Base-by-base conservation (phyloP, 2,113 vertebrate genomes). In the Nycticebus coucang region DNA sequence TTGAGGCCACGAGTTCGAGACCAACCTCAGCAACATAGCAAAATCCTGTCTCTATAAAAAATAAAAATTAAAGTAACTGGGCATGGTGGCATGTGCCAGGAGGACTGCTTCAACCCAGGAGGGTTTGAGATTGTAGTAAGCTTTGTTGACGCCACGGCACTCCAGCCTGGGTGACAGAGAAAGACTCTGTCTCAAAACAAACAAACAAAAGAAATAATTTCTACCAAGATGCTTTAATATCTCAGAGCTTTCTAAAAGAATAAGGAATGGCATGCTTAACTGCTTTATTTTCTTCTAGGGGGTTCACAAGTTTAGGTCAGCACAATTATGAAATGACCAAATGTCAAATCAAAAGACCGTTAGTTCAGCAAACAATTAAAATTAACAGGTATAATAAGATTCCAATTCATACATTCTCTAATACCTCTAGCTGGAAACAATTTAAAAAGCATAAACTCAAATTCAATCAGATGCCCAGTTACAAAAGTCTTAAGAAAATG, bases 361-460 rank as follows among this genome's bases (percentile, higher is more conserved):
- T 78, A 71, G 37, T 91, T 95, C 79, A 83, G 28, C 30, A 93
- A 96, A 22, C 30, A 93, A 89, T 71, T 92, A 68, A 30, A 96
- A 85, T 79, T 93, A 96, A 85, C 4, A 82, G 17, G 33, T 78
- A 69, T 71, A 91, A 55, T 86, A 89, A 45, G 95, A 94, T 17
- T 68, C 12, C 35, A 93, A 59, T 62, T 69, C 78, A 87, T 22
- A 83, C 22, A 93, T 41, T 83, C 59, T 72, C 74, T 92, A 83
- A 55, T 41, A 59, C 7, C 55, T 53, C 13, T 59, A 81, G 19
- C 30, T 79, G 53, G 28, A 33, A 37, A 66, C 62, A 33, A 74
- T 77, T 72, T 62, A 87, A 84, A 87, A 77, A 55, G 37, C 22
- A 87, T 35, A 64, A 28, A 83, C 5, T 82, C 62, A 93, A 95